phyloP scores from a whole-genome alignment of 2,888 invertebrate species.

The Halocaridina rubra region DNA sequence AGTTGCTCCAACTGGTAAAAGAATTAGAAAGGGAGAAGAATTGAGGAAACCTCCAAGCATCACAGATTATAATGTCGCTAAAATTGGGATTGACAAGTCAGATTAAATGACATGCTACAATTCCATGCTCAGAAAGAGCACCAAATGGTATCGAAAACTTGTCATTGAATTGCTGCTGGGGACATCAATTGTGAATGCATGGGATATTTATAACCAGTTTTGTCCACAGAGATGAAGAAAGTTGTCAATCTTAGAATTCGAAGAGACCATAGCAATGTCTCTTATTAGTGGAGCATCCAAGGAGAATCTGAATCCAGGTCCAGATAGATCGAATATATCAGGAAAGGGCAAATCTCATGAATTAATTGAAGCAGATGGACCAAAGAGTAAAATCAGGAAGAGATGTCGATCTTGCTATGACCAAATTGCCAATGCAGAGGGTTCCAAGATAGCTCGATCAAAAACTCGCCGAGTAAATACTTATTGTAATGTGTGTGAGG shows the following conservation, averaged over 20 bases:
- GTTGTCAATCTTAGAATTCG: background rate
- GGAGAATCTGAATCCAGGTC: slow-evolving; percentile 10
- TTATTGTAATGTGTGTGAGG: background rate
- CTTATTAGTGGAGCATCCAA: background rate
- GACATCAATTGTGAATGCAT: slow-evolving; percentile 8
- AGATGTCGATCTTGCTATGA: background rate
- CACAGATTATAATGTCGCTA: background rate
- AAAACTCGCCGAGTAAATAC: slow-evolving; percentile 14
- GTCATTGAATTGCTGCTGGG: slow-evolving; percentile 10
- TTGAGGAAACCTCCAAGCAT: background rate
- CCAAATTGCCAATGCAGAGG: background rate
- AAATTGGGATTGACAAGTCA: slow-evolving; percentile 1
- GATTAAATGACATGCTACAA: slow-evolving; percentile 9
- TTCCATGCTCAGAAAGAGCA: slow-evolving; percentile 7
- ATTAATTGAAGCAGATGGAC: slow-evolving; percentile 3
- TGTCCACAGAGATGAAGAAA: background rate
- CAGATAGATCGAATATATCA: background rate
- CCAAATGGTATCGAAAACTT: slow-evolving; percentile 13
- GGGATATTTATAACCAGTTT: slow-evolving; percentile 9
- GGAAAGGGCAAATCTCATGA: background rate
- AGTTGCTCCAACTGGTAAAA: background rate
- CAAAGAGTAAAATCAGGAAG: background rate
- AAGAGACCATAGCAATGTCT: slow-evolving; percentile 8
- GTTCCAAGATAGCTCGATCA: background rate
- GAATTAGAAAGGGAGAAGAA: background rate